phyloP scores from a whole-genome alignment of 2,797 vertebrate species.

The Luscinia megarhynchos region DNA sequence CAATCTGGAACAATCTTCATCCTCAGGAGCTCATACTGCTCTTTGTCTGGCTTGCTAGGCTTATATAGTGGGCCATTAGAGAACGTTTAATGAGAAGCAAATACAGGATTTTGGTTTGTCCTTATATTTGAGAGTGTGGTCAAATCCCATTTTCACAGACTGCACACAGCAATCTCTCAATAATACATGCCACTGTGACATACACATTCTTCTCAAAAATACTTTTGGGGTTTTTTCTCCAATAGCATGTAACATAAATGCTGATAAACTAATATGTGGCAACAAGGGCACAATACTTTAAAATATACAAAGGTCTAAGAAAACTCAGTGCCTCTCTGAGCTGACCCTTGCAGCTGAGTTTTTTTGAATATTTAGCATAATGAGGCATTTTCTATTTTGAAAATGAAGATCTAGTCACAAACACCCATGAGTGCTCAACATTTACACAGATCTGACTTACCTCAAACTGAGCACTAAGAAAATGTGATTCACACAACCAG shows the following conservation, averaged over 20 bases:
- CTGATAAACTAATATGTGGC: not conserved
- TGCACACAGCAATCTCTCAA: not conserved
- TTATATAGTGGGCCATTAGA: not conserved
- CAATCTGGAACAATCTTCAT: not conserved
- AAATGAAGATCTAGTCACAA: not conserved
- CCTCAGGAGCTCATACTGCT: not conserved
- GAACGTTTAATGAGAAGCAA: not conserved
- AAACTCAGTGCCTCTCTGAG: not conserved
- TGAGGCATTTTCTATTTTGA: not conserved
- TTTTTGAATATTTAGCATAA: not conserved
- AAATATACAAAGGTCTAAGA: not conserved
- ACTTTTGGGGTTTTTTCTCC: accelerated
- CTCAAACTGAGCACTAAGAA: not conserved
- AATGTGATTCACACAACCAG: not conserved
- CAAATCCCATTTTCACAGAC: not conserved
- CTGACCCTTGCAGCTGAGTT: not conserved
- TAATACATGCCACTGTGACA: not conserved
- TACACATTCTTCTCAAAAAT: not conserved
- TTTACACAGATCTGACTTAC: not conserved
- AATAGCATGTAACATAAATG: not conserved
- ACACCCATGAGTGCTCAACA: not conserved
- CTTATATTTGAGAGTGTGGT: not conserved
- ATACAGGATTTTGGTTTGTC: not conserved
- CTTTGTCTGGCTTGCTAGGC: not conserved
- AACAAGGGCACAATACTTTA: not conserved